Conservation (phyloP, 2,888 invertebrate genomes). For the Sturmia bella region DNA sequence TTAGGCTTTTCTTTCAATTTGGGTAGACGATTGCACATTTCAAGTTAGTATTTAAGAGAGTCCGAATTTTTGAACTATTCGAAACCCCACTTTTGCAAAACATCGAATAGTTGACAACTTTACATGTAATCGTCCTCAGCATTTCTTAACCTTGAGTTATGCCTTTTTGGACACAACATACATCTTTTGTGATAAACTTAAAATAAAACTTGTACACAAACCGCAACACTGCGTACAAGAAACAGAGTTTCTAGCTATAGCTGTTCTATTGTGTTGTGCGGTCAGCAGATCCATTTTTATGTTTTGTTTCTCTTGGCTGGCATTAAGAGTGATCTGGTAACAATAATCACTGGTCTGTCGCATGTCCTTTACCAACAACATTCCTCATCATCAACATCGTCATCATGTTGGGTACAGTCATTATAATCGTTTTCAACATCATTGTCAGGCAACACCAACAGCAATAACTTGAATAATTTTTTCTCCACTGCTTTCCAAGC, state of each 20-base stretch:
- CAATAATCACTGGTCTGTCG: slow-evolving; percentile 60
- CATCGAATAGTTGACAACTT: too few species aligned
- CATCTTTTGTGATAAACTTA: slow-evolving; percentile 1
- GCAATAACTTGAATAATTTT: slow-evolving; percentile 28
- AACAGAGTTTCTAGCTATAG: not conserved
- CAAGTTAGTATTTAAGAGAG: too few species aligned
- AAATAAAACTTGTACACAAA: not conserved
- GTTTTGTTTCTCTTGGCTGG: slow-evolving; percentile 45
- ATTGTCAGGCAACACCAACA: slow-evolving; percentile 48
- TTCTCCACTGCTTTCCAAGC: not conserved
- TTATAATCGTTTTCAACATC: slow-evolving; percentile 56
- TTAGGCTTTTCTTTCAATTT: too few species aligned
- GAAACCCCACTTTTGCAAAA: too few species aligned
- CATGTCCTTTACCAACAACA: slow-evolving; percentile 61
- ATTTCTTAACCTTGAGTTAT: too few species aligned
- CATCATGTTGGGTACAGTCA: slow-evolving; percentile 39
- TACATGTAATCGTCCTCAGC: too few species aligned
- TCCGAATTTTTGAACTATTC: too few species aligned
- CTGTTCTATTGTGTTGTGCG: slow-evolving; percentile 31
- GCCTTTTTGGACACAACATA: too few species aligned
- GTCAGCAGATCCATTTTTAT: slow-evolving; percentile 40
- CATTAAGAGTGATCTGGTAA: slow-evolving; percentile 53
- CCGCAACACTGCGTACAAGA: not conserved
- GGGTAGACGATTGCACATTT: too few species aligned
- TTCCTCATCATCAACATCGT: slow-evolving; percentile 43